Percentiles rank a stretch among this genome's conserved stretches.
These are phyloP conservation scores for Phalacrocorax pelagicus DNA, from an alignment of 2,113 vertebrate genomes.

Conservation along the genomic window DNA sequence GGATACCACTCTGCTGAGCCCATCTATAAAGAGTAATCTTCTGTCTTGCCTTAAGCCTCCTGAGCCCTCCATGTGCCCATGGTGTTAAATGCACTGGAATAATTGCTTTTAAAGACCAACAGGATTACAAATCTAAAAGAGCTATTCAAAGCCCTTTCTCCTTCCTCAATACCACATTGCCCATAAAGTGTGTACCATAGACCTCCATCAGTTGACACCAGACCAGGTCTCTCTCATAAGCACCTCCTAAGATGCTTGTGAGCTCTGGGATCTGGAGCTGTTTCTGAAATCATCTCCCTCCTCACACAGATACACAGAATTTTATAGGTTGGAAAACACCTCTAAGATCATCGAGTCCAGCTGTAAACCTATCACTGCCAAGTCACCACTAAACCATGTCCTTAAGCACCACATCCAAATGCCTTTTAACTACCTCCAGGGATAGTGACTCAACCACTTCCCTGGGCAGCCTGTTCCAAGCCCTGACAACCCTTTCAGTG, in stretches of 20 bases:
- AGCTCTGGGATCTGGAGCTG: neutral
- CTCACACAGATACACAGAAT: no score
- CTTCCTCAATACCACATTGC: neutral
- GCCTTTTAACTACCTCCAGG: no score
- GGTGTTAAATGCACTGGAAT: neutral
- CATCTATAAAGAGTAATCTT: neutral
- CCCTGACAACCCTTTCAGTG: no score
- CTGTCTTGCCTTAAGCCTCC: neutral
- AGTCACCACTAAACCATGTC: no score
- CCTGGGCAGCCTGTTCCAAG: no score
- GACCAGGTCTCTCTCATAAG: neutral
- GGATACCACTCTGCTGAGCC: neutral
- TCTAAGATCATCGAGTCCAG: no score
- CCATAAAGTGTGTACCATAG: neutral
- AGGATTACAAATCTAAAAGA: neutral
- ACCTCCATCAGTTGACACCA: accelerated
- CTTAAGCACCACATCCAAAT: no score
- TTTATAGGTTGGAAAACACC: no score
- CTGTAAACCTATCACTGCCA: no score
- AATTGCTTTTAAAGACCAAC: neutral
- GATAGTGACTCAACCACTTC: no score
- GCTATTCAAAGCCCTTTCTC: neutral
- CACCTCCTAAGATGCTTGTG: neutral
- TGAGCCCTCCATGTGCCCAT: neutral
- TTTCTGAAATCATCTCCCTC: neutral